Evolutionary conservation across 2,888 invertebrate genomes (phyloP), one percentile per base, ranked within the genome.

Genomic region (Nomada lathburiana): DNA sequence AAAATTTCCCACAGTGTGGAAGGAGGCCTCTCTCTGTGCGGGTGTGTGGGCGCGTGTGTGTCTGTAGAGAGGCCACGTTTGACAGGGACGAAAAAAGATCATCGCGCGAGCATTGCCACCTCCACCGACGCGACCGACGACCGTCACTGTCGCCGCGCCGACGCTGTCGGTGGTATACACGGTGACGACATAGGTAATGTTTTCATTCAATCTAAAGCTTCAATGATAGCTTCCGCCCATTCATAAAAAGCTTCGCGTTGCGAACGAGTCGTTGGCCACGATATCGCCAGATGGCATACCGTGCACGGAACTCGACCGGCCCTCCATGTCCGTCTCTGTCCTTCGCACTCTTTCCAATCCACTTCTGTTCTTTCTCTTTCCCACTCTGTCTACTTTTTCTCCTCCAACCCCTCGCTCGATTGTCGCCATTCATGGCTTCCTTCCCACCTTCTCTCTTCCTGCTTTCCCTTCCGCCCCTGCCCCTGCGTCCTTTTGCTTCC

Each of bases 211-310:
- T 92, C 92, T 92, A 92, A 92, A 93, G 93, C 93, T 93, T 94
- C 93, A 94, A 94, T 94, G 94, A 94, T 94, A 94, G 93, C 93
- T 92, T 93, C 93, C 92, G 93, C 93, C 93, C 94, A 94, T 94
- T 94, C 94, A 94, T 94, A 94, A 94, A 93, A 94, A 94, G 93
- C 92, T 89, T 89, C 89, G 87, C 83, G 89, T 88, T 86, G 87
- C 87, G 83, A 86, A 72, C 81, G 79, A 64, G 74, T 88, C 84
- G 71, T 86, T 90, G 74, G 77, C 82, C 87, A 88, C 88, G 85
- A 86, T 88, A 89, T 90, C 93, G 90, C 90, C 91, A 94, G 93
- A 92, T 93, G 93, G 92, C 94, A 81, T 84, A 83, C 88, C 82
- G 84, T 84, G 81, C 82, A 78, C 85, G 84, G 80, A 79, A 80